Base-by-base conservation (phyloP, 2,797 vertebrate species). In the Hydrolagus colliei region DNA sequence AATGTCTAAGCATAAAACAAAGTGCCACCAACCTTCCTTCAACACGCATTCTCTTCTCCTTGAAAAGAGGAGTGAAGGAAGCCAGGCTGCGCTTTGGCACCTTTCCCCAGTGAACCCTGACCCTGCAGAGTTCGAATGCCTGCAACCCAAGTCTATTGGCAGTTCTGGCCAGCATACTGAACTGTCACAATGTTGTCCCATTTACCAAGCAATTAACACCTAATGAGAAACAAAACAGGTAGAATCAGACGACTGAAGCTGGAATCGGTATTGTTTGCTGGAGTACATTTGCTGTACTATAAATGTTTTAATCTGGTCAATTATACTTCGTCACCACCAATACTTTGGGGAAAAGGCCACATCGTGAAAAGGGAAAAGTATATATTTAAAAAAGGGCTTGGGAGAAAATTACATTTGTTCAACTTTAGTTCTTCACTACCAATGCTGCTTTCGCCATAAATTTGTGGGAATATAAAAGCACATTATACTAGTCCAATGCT, bases 1-100 rank as follows among this genome's bases (percentile, higher is more conserved):
- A 52, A 68, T 12, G 93, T 94, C 92, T 89, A 91, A 86, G 62
- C 90, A 90, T 90, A 88, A 92, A 94, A 89, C 90, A 90, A 95
- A 96, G 89, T 92, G 91, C 94, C 93, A 97, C 96, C 96, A 96
- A 97, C 96, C 96, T 97, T 94, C 95, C 96, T 94, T 92, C 95
- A 96, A 94, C 92, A 95, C 89, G 95, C 93, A 94, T 94, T 87
- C 92, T 92, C 89, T 92, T 93, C 87, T 93, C 93, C 88, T 93
- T 93, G 90, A 91, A 92, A 90, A 94, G 91, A 89, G 90, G 72
- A 86, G 93, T 93, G 88, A 90, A 89, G 87, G 92, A 89, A 90
- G 92, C 90, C 88, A 91, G 89, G 89, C 89, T 91, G 87, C 93
- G 93, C 78, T 89, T 90, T 20, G 89, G 89, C 90, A 92, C 90